Conservation (phyloP, 2,113 vertebrate species). For the Terrapene triunguis region DNA sequence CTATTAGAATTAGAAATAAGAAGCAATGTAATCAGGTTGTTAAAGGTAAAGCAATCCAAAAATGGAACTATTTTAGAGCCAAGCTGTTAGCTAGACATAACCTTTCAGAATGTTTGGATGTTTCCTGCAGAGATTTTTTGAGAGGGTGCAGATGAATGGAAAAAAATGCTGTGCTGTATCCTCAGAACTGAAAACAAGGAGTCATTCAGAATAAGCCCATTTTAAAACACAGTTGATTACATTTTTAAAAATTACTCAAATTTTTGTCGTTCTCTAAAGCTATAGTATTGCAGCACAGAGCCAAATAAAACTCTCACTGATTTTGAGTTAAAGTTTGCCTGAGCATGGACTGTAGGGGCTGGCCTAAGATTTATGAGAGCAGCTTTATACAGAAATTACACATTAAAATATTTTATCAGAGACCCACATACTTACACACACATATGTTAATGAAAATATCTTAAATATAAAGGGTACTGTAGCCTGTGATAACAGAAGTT, state of each 20-base stretch:
- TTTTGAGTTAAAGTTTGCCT: slow-evolving; percentile 54
- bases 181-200: neutral
- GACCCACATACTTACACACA: neutral
- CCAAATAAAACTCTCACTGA: slow-evolving; percentile 54
- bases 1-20: slow-evolving; percentile 74
- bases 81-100: neutral
- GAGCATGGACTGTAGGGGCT: slow-evolving; percentile 45
- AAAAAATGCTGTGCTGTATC: neutral
- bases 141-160: neutral
- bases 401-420: slow-evolving; percentile 49
- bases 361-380: slow-evolving; percentile 38
- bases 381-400: slow-evolving; percentile 42
- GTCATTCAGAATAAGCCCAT: slow-evolving; percentile 41
- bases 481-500: neutral
- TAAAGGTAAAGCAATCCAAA: slow-evolving; percentile 43
- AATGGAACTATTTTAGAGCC: slow-evolving; percentile 43
- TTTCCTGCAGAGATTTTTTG: slow-evolving; percentile 37
- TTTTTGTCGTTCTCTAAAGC: slow-evolving; percentile 64
- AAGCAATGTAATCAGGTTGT: slow-evolving; percentile 41
- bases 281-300: slow-evolving; percentile 34
- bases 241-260: slow-evolving; percentile 53
- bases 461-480: slow-evolving; percentile 29
- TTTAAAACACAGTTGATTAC: slow-evolving; percentile 46
- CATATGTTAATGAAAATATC: neutral
- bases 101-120: neutral